Conservation (phyloP, 2,797 vertebrate genomes). For the Enteromius paludinosus region DNA sequence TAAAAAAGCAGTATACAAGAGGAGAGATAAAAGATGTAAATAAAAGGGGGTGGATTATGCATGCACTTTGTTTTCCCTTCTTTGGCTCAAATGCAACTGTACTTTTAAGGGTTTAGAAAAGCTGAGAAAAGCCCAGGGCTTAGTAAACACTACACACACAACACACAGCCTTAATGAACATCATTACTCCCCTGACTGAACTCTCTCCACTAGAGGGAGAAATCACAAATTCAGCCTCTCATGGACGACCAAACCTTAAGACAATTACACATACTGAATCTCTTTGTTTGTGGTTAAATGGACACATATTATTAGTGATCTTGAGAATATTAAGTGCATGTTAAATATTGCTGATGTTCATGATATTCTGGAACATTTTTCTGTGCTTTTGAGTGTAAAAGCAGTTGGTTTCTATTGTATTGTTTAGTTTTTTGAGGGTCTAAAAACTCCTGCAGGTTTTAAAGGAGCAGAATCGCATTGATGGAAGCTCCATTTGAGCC, state of each 20-base stretch:
- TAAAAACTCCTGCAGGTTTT: neutral
- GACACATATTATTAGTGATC: neutral
- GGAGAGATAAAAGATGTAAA: neutral
- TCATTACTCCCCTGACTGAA: conserved; percentile 1
- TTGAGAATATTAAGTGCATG: neutral
- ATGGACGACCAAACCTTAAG: neutral
- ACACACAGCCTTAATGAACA: neutral
- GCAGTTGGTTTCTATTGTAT: neutral
- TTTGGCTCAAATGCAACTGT: neutral
- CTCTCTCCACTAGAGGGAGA: conserved; percentile 16
- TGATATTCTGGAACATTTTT: neutral
- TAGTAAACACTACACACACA: neutral
- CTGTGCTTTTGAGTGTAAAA: neutral
- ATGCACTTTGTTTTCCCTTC: neutral
- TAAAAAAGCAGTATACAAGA: neutral
- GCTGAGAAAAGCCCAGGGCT: neutral
- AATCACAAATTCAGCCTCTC: neutral
- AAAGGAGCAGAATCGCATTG: neutral
- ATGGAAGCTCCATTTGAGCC: neutral
- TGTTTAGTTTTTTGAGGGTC: neutral
- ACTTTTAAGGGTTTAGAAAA: neutral
- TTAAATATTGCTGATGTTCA: neutral
- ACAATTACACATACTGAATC: neutral
- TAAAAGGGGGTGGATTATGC: neutral
- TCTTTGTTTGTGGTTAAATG: neutral